Conservation (phyloP, 1,140 invertebrate species). For the Drosophila cardini region DNA sequence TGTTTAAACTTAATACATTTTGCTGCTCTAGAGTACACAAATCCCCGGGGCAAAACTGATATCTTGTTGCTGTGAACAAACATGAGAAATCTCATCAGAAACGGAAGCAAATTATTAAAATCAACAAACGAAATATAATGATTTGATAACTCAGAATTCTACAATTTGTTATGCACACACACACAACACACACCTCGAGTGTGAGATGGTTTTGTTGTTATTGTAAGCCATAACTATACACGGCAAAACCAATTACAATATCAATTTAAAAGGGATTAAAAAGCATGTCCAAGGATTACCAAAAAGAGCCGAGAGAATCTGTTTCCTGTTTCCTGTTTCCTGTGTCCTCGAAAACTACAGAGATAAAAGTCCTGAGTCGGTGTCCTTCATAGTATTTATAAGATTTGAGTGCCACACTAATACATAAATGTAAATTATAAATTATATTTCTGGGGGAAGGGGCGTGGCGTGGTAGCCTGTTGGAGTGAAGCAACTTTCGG, state of each 20-base stretch:
- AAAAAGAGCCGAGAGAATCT: slow-evolving; percentile 20
- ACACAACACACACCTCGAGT: slow-evolving; percentile 29
- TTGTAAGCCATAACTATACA: slow-evolving; percentile 79
- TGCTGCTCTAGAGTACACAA: neutral
- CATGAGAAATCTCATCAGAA: slow-evolving; percentile 22
- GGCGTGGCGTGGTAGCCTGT: neutral
- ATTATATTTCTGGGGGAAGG: slow-evolving; percentile 25
- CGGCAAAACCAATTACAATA: slow-evolving; percentile 79
- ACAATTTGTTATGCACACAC: slow-evolving; percentile 13
- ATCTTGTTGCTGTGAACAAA: slow-evolving; percentile 13
- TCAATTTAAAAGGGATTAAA: slow-evolving; percentile 83
- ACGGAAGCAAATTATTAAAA: slow-evolving; percentile 26
- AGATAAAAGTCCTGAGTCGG: neutral
- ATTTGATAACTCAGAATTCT: slow-evolving; percentile 29
- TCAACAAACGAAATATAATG: slow-evolving; percentile 35
- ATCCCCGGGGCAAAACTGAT: neutral
- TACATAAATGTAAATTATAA: slow-evolving; percentile 43
- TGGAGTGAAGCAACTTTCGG: too few relatives aligned
- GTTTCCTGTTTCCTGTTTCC: slow-evolving; percentile 6
- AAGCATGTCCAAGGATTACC: slow-evolving; percentile 50
- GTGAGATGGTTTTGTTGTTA: slow-evolving; percentile 37
- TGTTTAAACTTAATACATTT: neutral
- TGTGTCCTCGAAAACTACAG: slow-evolving; percentile 35
- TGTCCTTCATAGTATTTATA: slow-evolving; percentile 33
- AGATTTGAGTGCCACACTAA: slow-evolving; percentile 46